These are phyloP conservation scores for Baryphthengus martii DNA, from an alignment of 2,113 vertebrate species.

Conservation along the genomic window DNA sequence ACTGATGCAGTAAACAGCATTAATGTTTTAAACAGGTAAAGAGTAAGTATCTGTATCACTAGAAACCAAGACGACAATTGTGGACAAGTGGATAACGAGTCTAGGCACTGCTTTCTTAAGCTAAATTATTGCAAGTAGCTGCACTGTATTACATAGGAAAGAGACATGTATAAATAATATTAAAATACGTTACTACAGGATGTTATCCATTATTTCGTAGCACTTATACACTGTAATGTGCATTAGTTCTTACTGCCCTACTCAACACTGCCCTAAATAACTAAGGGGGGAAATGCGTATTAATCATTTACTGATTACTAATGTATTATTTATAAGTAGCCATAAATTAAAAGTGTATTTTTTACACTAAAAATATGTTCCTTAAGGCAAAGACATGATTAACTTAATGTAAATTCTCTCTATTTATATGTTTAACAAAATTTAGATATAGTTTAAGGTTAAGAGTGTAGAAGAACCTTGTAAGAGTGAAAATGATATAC, in stretches of 20 bases:
- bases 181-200: slow-evolving; percentile 57
- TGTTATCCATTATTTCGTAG: slow-evolving; percentile 57
- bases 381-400: neutral
- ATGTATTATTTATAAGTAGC: slow-evolving; percentile 62
- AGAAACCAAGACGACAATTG: slow-evolving; percentile 27
- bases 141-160: neutral
- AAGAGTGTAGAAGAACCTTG: neutral
- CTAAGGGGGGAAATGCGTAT: slow-evolving; percentile 53
- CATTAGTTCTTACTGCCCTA: slow-evolving; percentile 60
- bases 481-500: neutral
- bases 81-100: neutral
- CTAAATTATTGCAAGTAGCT: neutral
- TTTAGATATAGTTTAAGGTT: neutral
- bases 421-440: neutral
- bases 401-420: neutral
- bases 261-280: slow-evolving; percentile 62
- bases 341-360: slow-evolving; percentile 1
- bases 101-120: neutral
- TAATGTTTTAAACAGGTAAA: slow-evolving; percentile 52
- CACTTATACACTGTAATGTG: slow-evolving; percentile 12
- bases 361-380: slow-evolving; percentile 18
- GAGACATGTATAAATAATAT: slow-evolving; percentile 63
- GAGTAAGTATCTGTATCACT: neutral
- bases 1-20: slow-evolving; percentile 26
- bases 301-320: slow-evolving; percentile 74